Conservation (phyloP, 1,140 invertebrate genomes). For the Caenorhabditis inopinata region DNA sequence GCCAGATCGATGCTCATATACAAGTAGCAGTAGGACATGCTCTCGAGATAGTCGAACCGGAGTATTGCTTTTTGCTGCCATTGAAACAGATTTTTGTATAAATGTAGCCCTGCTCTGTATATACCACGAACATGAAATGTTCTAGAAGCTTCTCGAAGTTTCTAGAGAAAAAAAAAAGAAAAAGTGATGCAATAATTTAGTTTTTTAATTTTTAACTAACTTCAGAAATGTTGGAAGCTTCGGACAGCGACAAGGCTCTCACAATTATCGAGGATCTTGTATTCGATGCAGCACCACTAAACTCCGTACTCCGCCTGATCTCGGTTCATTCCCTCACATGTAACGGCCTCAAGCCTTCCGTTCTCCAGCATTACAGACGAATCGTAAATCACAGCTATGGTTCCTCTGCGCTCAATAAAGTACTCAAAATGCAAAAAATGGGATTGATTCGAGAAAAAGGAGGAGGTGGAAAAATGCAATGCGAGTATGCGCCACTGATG, state of each 20-base stretch:
- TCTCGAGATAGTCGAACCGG: too few species aligned
- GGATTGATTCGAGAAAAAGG: conserved; percentile 52
- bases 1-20: too few species aligned
- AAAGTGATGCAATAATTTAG: too few species aligned
- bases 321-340: conserved; percentile 47
- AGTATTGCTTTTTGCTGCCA: too few species aligned
- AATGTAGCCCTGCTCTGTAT: too few species aligned
- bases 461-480: conserved; percentile 19
- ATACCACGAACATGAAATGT: too few species aligned
- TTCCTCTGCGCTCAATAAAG: conserved; percentile 47
- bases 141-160: too few species aligned
- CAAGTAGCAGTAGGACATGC: too few species aligned
- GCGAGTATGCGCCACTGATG: conserved; percentile 20
- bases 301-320: conserved; percentile 51
- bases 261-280: conserved; percentile 54
- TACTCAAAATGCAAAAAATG: conserved; percentile 57
- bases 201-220: not conserved
- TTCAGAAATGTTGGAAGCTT: conserved; percentile 48
- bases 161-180: too few species aligned
- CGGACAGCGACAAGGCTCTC: conserved; percentile 44
- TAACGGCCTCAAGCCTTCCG: conserved; percentile 49
- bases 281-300: conserved; percentile 38
- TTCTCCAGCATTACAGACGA: conserved; percentile 47
- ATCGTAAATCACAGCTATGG: conserved; percentile 56
- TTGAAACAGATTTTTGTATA: too few species aligned